Base-by-base conservation (phyloP, 30 jellyfish, hydroid and myxozoan genomes). In the Aurelia coerulea region DNA sequence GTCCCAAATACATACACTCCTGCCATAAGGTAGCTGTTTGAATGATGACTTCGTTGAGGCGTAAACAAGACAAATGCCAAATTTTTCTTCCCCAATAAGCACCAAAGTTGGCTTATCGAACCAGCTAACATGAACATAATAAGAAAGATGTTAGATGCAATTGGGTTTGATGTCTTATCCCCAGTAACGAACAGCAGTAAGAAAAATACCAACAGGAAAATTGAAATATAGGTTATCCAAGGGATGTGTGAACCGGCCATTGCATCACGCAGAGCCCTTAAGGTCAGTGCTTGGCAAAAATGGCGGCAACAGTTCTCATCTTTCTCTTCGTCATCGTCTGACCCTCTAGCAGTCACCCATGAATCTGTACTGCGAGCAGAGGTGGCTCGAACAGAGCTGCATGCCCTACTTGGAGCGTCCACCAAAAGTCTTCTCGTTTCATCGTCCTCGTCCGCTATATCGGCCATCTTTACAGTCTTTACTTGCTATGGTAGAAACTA, bases 1-100 rank as follows among this genome's bases (percentile, higher is more conserved):
- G 68, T 29, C 13, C 85, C 85, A 54, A 74, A 74, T 29, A 59
- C 53, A n/a, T 74, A 74, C 19, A 74, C 68, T 18, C 85, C 85
- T 49, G 53, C 73, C 85, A 74, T 74, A 32, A 74, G 71, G 74
- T 74, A 49, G 10, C 63, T 70, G 65, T 53, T 74, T 53, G 85
- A 51, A 13, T 53, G 73, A n/a, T 33, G 72, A 58, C 56, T 33
- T 35, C 56, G 50, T 9, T 10, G 50, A 34, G 67, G 51, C 19
- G 46, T 37, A 23, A 53, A 59, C 35, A n/a, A 71, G 23, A 74
- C 85, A 49, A 74, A 14, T 5, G 53, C 6, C 9, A 7, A 4
- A 68, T 10, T 39, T 18, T 10, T 68, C 35, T 39, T 33, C 29
- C 14, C 8, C 1, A 3, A 1, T 7, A 68, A 12, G 64, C 64